Evolutionary conservation across 2,113 vertebrate species (phyloP).

Genomic region (Ailuropoda melanoleuca): DNA sequence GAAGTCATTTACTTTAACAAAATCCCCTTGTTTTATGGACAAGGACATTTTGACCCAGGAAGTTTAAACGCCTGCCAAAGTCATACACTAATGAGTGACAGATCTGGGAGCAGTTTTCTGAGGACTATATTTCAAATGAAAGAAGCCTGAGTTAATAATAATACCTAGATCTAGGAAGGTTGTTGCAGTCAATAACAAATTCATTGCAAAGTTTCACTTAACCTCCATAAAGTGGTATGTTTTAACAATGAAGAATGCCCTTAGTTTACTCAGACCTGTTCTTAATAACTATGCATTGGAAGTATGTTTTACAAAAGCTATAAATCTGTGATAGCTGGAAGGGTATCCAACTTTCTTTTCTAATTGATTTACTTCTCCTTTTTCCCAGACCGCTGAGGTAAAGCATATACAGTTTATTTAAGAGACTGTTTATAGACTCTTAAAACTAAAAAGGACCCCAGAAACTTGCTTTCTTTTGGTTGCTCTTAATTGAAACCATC

Average conservation of each 20-base stretch:
- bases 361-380: constrained; percentile 74
- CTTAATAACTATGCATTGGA: constrained; percentile 70
- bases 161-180: constrained; percentile 37
- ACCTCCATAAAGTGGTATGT: constrained; percentile 49
- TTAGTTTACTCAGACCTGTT: constrained; percentile 60
- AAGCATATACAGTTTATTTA: constrained; percentile 76
- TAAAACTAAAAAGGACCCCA: constrained; percentile 75
- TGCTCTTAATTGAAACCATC: constrained; percentile 75
- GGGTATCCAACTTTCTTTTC: constrained; percentile 67
- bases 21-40: constrained; percentile 66
- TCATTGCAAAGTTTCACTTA: constrained; percentile 64
- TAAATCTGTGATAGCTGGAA: constrained; percentile 68
- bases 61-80: constrained; percentile 66
- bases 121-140: constrained; percentile 58
- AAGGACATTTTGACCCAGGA: constrained; percentile 61
- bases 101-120: constrained; percentile 60
- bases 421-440: constrained; percentile 78
- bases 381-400: constrained; percentile 49
- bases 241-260: constrained; percentile 61
- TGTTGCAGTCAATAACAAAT: constrained; percentile 64
- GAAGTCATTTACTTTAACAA: constrained; percentile 68
- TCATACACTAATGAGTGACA: constrained; percentile 68
- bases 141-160: constrained; percentile 50
- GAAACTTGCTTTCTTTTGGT: constrained; percentile 62
- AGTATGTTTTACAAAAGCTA: constrained; percentile 70